Percentiles rank a stretch among this genome's conserved stretches.
These are phyloP conservation scores for Megalonaias nervosa DNA, from an alignment of 1,140 invertebrate genomes.

Conservation along the genomic window DNA sequence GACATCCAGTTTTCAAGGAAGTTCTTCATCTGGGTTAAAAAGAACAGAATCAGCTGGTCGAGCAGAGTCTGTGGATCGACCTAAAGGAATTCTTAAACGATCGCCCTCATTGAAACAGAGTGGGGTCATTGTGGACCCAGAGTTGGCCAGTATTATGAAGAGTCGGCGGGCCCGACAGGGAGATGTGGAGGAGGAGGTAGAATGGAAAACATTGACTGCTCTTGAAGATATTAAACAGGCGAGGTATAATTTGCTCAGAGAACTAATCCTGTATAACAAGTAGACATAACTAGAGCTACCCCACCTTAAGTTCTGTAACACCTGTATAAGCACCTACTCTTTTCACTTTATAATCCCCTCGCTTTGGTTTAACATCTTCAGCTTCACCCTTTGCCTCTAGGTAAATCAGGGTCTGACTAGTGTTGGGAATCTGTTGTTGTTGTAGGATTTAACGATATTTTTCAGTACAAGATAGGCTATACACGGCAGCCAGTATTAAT, in stretches of 20 bases:
- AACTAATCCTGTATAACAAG: too few relatives aligned
- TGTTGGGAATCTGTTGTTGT: too few relatives aligned
- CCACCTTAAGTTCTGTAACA: too few relatives aligned
- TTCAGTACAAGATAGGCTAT: too few relatives aligned
- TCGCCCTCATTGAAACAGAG: slow-evolving; percentile 44
- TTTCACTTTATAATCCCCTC: too few relatives aligned
- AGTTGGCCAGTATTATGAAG: slow-evolving; percentile 42
- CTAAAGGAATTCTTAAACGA: slow-evolving; percentile 48
- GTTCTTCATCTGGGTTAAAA: slow-evolving; percentile 10
- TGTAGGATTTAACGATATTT: too few relatives aligned
- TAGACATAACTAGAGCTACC: too few relatives aligned
- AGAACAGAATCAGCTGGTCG: slow-evolving; percentile 34
- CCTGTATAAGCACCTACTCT: too few relatives aligned
- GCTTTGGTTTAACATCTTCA: too few relatives aligned
- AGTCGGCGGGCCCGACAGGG: slow-evolving; percentile 34
- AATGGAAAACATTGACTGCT: slow-evolving; percentile 25
- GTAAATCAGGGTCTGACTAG: too few relatives aligned
- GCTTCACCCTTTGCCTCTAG: too few relatives aligned
- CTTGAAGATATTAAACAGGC: slow-evolving; percentile 41
- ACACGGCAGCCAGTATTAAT: too few relatives aligned
- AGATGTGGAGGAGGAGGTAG: slow-evolving; percentile 32
- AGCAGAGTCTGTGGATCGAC: slow-evolving; percentile 35
- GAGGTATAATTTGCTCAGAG: slow-evolving; percentile 6
- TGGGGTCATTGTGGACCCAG: slow-evolving; percentile 46
- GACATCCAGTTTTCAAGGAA: slow-evolving; percentile 9